A percentile compares a stretch with the other conserved stretches of the same genome.
These are phyloP conservation scores for Narcine bancroftii DNA, from an alignment of 2,113 vertebrate species.

Conservation along the genomic window DNA sequence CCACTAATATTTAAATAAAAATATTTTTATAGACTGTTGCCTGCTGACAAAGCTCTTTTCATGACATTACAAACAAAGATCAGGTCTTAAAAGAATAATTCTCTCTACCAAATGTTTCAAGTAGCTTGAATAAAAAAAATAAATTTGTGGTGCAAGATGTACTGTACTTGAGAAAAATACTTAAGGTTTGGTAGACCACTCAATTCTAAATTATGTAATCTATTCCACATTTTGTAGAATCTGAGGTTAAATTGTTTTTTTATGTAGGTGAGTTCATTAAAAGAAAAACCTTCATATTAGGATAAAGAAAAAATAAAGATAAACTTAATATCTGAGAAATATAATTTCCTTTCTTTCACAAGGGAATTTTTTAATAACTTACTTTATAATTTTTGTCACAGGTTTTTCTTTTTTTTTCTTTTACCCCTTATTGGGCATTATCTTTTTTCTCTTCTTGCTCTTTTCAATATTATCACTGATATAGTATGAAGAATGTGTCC, in stretches of 20 bases:
- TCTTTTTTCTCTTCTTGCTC: no score
- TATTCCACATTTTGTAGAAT: background rate
- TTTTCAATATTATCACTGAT: no score
- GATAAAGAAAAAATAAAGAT: no score
- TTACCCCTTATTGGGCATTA: no score
- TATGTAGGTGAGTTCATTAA: background rate
- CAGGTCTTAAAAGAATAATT: background rate
- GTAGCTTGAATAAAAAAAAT: background rate
- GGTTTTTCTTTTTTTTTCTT: no score
- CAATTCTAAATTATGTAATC: background rate
- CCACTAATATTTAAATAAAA: background rate
- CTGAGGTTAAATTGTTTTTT: background rate
- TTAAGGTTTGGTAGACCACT: background rate
- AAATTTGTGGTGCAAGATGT: background rate
- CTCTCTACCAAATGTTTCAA: constrained; percentile 12
- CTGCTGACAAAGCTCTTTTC: background rate
- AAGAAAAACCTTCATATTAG: background rate
- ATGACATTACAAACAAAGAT: background rate
- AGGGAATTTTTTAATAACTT: no score
- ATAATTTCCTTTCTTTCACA: no score
- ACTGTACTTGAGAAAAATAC: background rate
- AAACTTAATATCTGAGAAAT: no score
- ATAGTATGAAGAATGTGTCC: no score
- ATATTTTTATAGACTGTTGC: background rate
- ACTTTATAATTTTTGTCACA: no score